Conservation (phyloP, 2,888 invertebrate species). For the Tortricodes alternella region DNA sequence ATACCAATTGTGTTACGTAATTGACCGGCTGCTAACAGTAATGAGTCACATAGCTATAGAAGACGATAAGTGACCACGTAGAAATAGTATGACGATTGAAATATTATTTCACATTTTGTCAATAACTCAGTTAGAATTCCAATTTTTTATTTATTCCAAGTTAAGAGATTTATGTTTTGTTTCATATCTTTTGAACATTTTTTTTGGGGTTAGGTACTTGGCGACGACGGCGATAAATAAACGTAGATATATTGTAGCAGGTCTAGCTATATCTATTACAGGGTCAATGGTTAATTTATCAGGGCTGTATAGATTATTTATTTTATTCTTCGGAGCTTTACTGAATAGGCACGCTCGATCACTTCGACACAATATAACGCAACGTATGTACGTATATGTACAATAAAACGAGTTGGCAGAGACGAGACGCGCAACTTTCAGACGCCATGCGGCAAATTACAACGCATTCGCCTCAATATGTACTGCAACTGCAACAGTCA, state of each 20-base stretch:
- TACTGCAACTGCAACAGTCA: conserved; percentile 13
- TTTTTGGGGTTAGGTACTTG: conserved; percentile 4
- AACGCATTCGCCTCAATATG: conserved; percentile 26
- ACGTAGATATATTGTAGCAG: not conserved
- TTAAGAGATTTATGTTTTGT: conserved; percentile 4
- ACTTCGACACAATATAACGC: conserved; percentile 15
- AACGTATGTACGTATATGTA: conserved; percentile 38
- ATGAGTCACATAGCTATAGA: not conserved
- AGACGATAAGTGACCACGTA: not conserved
- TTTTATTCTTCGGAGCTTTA: conserved; percentile 14
- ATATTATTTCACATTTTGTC: not conserved
- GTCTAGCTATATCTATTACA: not conserved
- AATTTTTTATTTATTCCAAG: conserved; percentile 2
- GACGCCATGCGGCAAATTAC: conserved; percentile 37
- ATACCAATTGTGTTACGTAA: too few relatives aligned
- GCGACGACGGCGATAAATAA: conserved; percentile 9
- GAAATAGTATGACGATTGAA: not conserved
- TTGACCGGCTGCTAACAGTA: too few relatives aligned
- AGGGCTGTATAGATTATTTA: conserved; percentile 14
- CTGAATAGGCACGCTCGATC: not conserved
- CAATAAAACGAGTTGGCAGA: conserved; percentile 38
- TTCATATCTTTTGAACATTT: not conserved
- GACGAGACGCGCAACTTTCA: conserved; percentile 37
- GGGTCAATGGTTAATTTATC: conserved; percentile 14
- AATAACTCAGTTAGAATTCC: too few relatives aligned